Base-by-base conservation (phyloP, 2,888 invertebrate genomes). In the Caenorhabditis macrosperma region DNA sequence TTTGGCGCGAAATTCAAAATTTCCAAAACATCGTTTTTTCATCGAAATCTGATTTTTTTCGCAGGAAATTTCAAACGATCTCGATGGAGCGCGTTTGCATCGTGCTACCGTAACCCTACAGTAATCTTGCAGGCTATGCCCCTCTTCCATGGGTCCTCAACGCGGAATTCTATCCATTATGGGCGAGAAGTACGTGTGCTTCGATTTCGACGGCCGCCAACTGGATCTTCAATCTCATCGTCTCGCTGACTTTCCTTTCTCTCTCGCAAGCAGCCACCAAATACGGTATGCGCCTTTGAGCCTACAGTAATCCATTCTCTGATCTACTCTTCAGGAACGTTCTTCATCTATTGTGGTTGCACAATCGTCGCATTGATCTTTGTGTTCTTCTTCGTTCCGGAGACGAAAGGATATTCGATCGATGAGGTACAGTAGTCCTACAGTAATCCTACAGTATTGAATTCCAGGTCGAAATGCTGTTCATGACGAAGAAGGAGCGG, bases 131-230 rank as follows among this genome's bases (percentile, higher is more conserved):
- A 92, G 93, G 93, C 41, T 91, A 92, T 88, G 93, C 92, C 6
- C 92, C 92, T 1, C 92, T 93, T 91, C 93, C 93, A 1, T 93
- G 93, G 93, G 92, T 93, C 5, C 91, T 93, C 63, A 93, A 93
- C 86, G 92, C 93, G 3, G 93, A 93, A 87, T 92, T 93, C 64
- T 93, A 92, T 84, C 93, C 93, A 0, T 87, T 91, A 35, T 93
- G 93, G 93, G 92, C 93, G 0, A 88, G 93, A 60, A 91, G 92
- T 44, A 86, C 92, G 0, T 92, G 92, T 44, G 86, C 82, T n/a
- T 82, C 85, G 9, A 74, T 85, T 7, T 72, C 85, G 15, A 87
- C 87, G 9, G 81, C 83, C 0, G 85, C 90, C 54, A 93, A 93
- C 86, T 93, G 93, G 93, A 85, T 91, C 4, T 92, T 91, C 84